A percentile compares a stretch with the other conserved stretches of the same genome.
Conservation (phyloP, 2,797 vertebrate species). For the Crenichthys baileyi region DNA sequence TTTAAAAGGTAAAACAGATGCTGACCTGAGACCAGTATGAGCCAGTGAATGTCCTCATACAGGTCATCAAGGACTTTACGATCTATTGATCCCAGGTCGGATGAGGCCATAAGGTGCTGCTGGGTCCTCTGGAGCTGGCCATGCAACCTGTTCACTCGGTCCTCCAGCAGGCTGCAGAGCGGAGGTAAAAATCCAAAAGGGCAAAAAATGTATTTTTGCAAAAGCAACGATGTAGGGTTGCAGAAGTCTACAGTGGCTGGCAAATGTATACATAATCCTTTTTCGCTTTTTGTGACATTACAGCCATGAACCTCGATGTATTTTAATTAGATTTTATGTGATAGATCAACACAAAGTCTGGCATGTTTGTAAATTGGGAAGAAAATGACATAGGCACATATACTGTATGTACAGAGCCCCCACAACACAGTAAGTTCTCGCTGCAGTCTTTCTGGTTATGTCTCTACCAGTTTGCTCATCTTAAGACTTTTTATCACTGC, state of each 20-base stretch:
- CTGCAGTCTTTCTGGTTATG: not conserved
- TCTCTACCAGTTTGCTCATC: not conserved
- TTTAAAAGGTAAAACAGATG: not conserved
- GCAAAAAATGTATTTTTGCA: not conserved
- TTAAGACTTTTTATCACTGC: not conserved
- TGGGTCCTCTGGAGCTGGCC: slow-evolving; percentile 96
- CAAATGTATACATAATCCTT: not conserved
- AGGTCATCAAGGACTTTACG: slow-evolving; percentile 95
- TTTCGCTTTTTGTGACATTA: not conserved
- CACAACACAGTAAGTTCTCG: no score
- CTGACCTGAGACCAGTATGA: slow-evolving; percentile 97
- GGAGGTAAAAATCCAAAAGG: not conserved
- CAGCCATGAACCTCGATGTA: not conserved
- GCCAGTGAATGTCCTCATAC: slow-evolving; percentile 99
- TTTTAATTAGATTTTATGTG: not conserved
- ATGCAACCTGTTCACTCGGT: slow-evolving; percentile 94
- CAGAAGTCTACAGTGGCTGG: not conserved
- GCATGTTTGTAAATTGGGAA: not conserved
- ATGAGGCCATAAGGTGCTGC: slow-evolving; percentile 92
- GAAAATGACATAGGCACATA: not conserved
- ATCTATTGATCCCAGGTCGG: slow-evolving; percentile 86
- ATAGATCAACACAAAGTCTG: not conserved
- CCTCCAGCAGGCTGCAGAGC: slow-evolving; percentile 90
- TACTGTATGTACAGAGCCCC: no score
- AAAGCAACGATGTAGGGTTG: not conserved